Evolutionary conservation across 1,140 invertebrate genomes (phyloP).

Genomic region (Drosophila mauritiana): DNA sequence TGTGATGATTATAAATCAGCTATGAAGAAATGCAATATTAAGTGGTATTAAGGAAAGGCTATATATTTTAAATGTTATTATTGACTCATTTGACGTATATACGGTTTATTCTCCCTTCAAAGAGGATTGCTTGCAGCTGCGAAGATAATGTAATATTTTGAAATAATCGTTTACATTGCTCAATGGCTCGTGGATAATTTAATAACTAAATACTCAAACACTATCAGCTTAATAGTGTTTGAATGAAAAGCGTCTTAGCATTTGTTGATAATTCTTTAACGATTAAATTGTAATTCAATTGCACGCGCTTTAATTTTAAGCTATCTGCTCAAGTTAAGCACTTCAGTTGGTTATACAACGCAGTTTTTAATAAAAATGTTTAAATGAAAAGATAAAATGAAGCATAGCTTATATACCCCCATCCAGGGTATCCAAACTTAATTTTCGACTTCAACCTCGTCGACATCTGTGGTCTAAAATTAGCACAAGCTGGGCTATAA

Average conservation of each 20-base stretch:
- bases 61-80: not conserved
- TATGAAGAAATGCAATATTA: not conserved
- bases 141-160: not conserved
- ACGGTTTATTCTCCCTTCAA: not conserved
- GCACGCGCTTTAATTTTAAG: not conserved
- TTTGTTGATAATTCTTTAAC: not conserved
- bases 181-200: too few relatives aligned
- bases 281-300: not conserved
- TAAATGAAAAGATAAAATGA: not conserved
- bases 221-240: not conserved
- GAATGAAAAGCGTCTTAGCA: not conserved
- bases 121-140: not conserved
- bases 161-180: too few relatives aligned
- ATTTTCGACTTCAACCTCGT: conserved; percentile 1
- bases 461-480: conserved; percentile 57
- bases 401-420: not conserved
- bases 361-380: not conserved
- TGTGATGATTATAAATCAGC: not conserved
- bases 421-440: conserved; percentile 13
- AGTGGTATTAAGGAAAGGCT: not conserved
- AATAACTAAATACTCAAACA: too few relatives aligned
- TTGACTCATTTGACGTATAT: not conserved
- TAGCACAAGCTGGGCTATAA: conserved; percentile 67
- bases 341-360: not conserved
- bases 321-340: not conserved